Percentiles rank a stretch among this genome's conserved stretches.
These are phyloP conservation scores for Athene noctua DNA, from an alignment of 2,113 vertebrate genomes.

Conservation along the genomic window DNA sequence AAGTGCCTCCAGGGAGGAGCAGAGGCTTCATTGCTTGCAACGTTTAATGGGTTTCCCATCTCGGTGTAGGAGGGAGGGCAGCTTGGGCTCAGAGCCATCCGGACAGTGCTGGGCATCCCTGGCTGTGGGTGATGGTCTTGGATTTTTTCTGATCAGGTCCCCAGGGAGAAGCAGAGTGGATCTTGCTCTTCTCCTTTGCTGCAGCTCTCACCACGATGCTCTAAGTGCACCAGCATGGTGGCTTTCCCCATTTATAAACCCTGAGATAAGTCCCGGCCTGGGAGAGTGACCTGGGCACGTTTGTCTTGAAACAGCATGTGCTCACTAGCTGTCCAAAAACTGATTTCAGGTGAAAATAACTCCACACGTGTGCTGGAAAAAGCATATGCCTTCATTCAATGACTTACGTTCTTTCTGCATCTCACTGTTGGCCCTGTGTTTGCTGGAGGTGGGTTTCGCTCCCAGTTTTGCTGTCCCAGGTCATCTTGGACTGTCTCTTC, in stretches of 20 bases:
- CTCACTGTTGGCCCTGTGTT: background rate
- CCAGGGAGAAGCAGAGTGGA: background rate
- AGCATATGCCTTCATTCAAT: background rate
- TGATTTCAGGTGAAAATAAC: constrained; percentile 40
- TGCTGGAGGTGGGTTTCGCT: background rate
- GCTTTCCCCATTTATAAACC: background rate
- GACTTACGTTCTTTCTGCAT: background rate
- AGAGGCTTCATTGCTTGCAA: background rate
- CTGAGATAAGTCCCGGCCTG: background rate
- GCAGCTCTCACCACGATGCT: fast-evolving
- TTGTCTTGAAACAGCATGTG: background rate
- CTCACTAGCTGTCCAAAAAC: background rate
- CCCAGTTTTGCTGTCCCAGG: background rate
- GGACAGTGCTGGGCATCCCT: background rate
- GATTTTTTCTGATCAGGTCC: background rate
- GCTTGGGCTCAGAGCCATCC: fast-evolving
- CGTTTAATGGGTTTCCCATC: constrained; percentile 53
- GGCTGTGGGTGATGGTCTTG: background rate
- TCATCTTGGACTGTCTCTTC: background rate
- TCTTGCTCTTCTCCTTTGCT: background rate
- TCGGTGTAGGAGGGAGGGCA: background rate
- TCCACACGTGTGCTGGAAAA: background rate
- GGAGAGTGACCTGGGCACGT: background rate
- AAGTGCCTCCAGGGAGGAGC: constrained; percentile 23
- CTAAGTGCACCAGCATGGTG: background rate